Base-by-base conservation (phyloP, 2,888 invertebrate genomes). In the Chrysolina americana region DNA sequence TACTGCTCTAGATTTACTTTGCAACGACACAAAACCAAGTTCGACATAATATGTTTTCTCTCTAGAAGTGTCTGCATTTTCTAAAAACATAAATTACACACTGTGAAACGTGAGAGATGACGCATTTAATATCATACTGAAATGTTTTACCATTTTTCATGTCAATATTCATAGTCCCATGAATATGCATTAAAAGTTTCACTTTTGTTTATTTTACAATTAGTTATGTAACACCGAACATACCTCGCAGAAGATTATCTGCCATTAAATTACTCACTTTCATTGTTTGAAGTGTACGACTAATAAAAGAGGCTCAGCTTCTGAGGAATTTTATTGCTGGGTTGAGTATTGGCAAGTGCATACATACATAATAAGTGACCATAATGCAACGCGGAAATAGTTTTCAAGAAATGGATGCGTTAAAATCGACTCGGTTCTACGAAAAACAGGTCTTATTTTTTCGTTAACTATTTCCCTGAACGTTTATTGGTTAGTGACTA, bases 181-280 rank as follows among this genome's bases (percentile, higher is more conserved):
- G 19, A 53, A 53, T 19, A 17, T 19, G 8, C 53, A 53, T 53
- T 53, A 0, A 19, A 4, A 2, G 21, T 53, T 53, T 53, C 53
- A 53, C 53, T 53, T 53, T 53, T 53, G 19, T 53, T 53, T 53
- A 53, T 53, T 53, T 19, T 21, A 53, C 53, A 10, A n/a, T 19
- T 11, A 53, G 19, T 53, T 53, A 53, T 17, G 13, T 53, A 53
- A 53, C 11, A 48, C 6, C n/a, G 17, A 48, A 48, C 15, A 48
- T n/a, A 8, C n/a, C n/a, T n/a, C n/a, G 53, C 53, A 53, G 17
- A 10, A 17, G 19, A 53, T 53, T 53, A 53, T 17, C 21, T 53
- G 19, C 53, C 53, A 10, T 17, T 53, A 19, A 53, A 53, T 53
- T 53, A 53, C 17, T 3, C 53, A 19, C 53, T 53, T 53, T 19